A percentile compares a stretch with the other conserved stretches of the same genome.
Conservation (phyloP, 35 echinoderm and acorn worm genomes). For the Amphiura filiformis region DNA sequence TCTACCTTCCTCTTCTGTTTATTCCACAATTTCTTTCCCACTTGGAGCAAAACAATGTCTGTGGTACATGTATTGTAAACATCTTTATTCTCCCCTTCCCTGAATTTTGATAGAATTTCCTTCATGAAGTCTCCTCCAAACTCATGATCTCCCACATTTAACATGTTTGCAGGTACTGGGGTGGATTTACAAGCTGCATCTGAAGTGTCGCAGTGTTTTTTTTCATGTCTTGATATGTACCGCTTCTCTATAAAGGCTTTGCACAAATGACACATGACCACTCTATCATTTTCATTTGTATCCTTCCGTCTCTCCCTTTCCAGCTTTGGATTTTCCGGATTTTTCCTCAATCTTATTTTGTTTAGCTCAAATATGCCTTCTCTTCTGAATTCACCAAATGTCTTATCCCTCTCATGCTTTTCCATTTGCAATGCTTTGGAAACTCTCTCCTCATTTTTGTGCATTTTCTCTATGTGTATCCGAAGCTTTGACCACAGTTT, state of each 20-base stretch:
- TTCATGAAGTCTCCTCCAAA: background rate
- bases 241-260: conserved; percentile 20
- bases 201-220: background rate
- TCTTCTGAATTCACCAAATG: conserved; percentile 27
- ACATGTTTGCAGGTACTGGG: too few relatives aligned
- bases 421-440: conserved; percentile 1
- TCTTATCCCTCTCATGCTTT: conserved; percentile 1
- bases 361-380: conserved; percentile 48
- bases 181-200: background rate
- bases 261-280: conserved; percentile 46
- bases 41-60: too few relatives aligned
- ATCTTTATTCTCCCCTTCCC: conserved; percentile 3
- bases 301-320: conserved; percentile 12
- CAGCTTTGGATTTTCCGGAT: conserved; percentile 4
- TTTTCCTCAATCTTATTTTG: background rate
- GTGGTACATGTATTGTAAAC: conserved; percentile 1
- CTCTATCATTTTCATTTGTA: background rate
- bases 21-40: too few relatives aligned
- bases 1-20: too few relatives aligned
- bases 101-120: conserved; percentile 44
- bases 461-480: background rate
- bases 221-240: conserved; percentile 38
- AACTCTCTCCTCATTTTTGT: background rate
- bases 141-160: conserved; percentile 3
- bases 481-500: background rate